Percentiles rank a stretch among this genome's conserved stretches.
Evolutionary conservation across 2,888 invertebrate genomes (phyloP).

Genomic region (Dendrolimus pini): DNA sequence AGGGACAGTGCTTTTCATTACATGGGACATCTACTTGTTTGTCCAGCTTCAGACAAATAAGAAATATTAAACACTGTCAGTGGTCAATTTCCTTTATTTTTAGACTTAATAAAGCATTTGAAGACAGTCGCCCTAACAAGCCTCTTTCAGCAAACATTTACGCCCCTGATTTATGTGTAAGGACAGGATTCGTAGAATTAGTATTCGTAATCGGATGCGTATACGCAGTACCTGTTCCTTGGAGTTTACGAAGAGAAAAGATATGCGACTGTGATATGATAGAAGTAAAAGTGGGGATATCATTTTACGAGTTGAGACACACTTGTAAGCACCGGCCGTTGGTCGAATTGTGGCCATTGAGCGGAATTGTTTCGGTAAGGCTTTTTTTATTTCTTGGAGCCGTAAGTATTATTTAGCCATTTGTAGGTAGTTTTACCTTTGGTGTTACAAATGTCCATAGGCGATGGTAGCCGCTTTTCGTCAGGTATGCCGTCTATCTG

Average conservation of each 20-base stretch:
- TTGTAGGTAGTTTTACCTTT: background rate
- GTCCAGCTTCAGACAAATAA: too few species aligned
- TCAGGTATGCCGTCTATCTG: too few species aligned
- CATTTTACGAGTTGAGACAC: constrained; percentile 57
- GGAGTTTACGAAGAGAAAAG: constrained; percentile 55
- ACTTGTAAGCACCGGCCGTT: constrained; percentile 50
- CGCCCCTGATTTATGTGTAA: constrained; percentile 55
- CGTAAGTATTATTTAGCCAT: background rate
- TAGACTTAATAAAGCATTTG: constrained; percentile 56
- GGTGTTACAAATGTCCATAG: too few species aligned
- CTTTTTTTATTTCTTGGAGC: background rate
- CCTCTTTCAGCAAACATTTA: constrained; percentile 47
- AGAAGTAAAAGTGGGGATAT: constrained; percentile 54
- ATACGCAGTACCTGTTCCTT: constrained; percentile 44
- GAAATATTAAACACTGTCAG: too few species aligned
- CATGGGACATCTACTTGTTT: too few species aligned
- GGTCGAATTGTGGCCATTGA: constrained; percentile 44
- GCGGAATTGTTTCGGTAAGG: constrained; percentile 52
- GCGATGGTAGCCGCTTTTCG: too few species aligned
- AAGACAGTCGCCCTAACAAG: constrained; percentile 48
- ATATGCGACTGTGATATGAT: constrained; percentile 64
- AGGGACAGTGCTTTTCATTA: too few species aligned
- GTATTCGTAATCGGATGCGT: constrained; percentile 57
- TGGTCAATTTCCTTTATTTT: constrained; percentile 11
- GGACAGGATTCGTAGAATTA: constrained; percentile 40